Conservation (phyloP, 2,888 invertebrate genomes). For the Brachyptera risi region DNA sequence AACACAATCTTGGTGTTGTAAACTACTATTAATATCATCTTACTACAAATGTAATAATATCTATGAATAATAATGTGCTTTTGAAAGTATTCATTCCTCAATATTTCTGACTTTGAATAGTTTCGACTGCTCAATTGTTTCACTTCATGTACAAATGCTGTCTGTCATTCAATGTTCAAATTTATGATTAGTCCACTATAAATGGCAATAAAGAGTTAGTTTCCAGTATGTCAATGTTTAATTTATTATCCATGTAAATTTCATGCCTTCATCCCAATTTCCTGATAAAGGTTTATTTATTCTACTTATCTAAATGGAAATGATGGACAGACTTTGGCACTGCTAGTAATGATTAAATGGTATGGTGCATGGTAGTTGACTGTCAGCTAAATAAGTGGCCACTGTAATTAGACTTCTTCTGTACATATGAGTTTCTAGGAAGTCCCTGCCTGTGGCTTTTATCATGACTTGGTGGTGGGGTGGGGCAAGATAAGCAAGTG, state of each 20-base stretch:
- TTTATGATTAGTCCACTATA: conserved; percentile 33
- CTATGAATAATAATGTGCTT: background rate
- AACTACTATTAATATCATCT: background rate
- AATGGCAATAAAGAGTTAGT: conserved; percentile 50
- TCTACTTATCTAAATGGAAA: too few species aligned
- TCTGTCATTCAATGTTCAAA: conserved; percentile 30
- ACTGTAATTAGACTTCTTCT: too few species aligned
- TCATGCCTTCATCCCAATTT: conserved; percentile 8
- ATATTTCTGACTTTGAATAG: background rate
- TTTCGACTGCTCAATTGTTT: background rate
- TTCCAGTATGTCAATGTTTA: conserved; percentile 39
- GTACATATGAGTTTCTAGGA: too few species aligned
- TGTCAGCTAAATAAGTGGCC: too few species aligned
- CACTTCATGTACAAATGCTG: conserved; percentile 29
- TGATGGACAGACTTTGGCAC: too few species aligned
- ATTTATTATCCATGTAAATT: conserved; percentile 18
- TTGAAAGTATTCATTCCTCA: conserved; percentile 1
- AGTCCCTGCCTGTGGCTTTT: too few species aligned
- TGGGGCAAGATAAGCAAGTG: too few species aligned
- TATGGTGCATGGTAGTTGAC: too few species aligned
- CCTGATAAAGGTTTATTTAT: too few species aligned
- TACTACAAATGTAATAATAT: background rate
- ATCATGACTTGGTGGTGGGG: too few species aligned
- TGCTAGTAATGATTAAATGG: too few species aligned
- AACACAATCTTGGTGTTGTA: background rate